These are phyloP conservation scores for Cyclophora punctaria DNA, from an alignment of 2,888 invertebrate genomes.

Conservation along the genomic window DNA sequence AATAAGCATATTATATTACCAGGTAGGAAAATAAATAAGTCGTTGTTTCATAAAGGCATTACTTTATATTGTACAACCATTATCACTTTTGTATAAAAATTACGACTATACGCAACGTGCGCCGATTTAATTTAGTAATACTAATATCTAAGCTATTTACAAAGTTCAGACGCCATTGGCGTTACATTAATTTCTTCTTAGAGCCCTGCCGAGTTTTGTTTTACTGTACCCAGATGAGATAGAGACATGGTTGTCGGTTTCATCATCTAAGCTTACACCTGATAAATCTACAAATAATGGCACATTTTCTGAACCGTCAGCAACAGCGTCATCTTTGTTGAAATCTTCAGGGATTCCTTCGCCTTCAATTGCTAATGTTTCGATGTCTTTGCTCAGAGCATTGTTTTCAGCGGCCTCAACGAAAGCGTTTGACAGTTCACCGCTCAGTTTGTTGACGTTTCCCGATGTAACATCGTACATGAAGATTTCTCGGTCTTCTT, in stretches of 20 bases:
- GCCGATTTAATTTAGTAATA: conserved; percentile 68
- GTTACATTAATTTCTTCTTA: conserved; percentile 52
- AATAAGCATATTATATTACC: too few species aligned
- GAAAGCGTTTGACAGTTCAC: conserved; percentile 88
- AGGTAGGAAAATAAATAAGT: conserved; percentile 19
- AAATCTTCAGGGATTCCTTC: conserved; percentile 64
- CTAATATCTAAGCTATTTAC: conserved; percentile 69
- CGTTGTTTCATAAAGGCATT: conserved; percentile 33
- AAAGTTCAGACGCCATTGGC: conserved; percentile 42
- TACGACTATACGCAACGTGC: conserved; percentile 61
- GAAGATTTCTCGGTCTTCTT: conserved; percentile 84
- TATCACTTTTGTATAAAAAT: conserved; percentile 65
- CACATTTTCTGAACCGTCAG: conserved; percentile 67
- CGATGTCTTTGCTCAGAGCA: conserved; percentile 79
- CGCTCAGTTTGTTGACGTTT: conserved; percentile 84
- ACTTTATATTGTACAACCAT: conserved; percentile 70
- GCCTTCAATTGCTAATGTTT: conserved; percentile 72
- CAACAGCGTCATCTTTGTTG: conserved; percentile 40
- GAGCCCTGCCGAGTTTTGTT: conserved; percentile 67
- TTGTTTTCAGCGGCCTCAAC: conserved; percentile 92
- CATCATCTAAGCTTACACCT: conserved; percentile 55
- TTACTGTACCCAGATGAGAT: conserved; percentile 71
- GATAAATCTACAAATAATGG: conserved; percentile 70
- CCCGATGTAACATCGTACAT: conserved; percentile 88
- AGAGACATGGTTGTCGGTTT: conserved; percentile 55